Evolutionary conservation across 2,888 invertebrate species (phyloP).

Genomic region (Heliconius ismenius): DNA sequence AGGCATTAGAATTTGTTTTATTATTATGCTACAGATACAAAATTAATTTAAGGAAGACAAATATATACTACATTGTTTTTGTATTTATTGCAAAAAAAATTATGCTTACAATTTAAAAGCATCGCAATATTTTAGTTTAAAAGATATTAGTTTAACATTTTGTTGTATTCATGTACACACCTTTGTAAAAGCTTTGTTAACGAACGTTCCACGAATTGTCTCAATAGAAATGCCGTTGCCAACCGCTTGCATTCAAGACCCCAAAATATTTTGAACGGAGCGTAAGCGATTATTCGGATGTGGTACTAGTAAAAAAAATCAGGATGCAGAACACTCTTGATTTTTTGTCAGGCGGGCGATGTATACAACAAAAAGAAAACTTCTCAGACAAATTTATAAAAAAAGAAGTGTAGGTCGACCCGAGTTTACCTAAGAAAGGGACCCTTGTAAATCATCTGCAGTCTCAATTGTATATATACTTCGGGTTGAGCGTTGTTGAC

Average conservation of each 20-base stretch:
- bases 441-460: conserved; percentile 81
- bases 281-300: conserved; percentile 81
- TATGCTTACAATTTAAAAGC: background rate
- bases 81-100: background rate
- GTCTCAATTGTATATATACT: conserved; percentile 70
- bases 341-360: conserved; percentile 76
- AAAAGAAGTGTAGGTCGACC: conserved; percentile 77
- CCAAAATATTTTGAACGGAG: conserved; percentile 79
- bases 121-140: background rate
- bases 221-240: conserved; percentile 69
- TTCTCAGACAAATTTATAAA: conserved; percentile 73
- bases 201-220: conserved; percentile 67
- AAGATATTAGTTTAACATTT: conserved; percentile 13
- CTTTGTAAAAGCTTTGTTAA: conserved; percentile 49
- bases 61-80: background rate
- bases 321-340: conserved; percentile 74
- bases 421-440: conserved; percentile 80
- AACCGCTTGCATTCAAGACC: conserved; percentile 69
- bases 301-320: conserved; percentile 78
- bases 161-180: conserved; percentile 26
- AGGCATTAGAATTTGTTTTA: conserved; percentile 65
- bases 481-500: conserved; percentile 76
- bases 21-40: conserved; percentile 24
- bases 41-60: background rate
- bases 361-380: conserved; percentile 77